Base-by-base conservation (phyloP, 1,140 invertebrate genomes). In the Drosophila tristis region DNA sequence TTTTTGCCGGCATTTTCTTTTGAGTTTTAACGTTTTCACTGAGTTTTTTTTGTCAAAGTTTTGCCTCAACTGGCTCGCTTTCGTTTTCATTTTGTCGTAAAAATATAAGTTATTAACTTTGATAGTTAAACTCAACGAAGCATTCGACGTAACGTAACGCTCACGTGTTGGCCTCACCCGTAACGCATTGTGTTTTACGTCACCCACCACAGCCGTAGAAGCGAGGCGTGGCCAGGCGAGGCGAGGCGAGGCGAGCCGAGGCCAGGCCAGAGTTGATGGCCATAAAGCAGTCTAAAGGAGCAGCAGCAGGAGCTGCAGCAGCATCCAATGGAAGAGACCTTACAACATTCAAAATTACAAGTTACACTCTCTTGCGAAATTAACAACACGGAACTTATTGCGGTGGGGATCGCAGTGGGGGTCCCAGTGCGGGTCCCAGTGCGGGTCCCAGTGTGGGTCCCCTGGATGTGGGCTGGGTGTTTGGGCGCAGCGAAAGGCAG, bases 351-450 rank as follows among this genome's bases (percentile, higher is more conserved):
- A 81, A 79, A 86, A 90, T 90, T 90, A 90, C 86, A 90, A 90
- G 86, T 81, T 90, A 76, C 84, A 90, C 78, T 82, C 86, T 90
- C 68, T 87, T 90, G 75, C 68, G 81, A 81, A 90, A 87, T 90
- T 90, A 90, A 90, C 86, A 90, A 79, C 81, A 80, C 73, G 86
- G 87, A 90, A 90, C 86, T 90, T 90, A 87, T 90, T 81, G 86
- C 87, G 73, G 70, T 57, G 62, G 54, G 73, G n/a, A n/a, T n/a
- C n/a, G n/a, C n/a, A n/a, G n/a, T n/a, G n/a, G n/a, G n/a, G 50
- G 51, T 73, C 55, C 39, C 66, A 58, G 54, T 51, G 35, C 4
- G 1, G 20, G 13, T 0, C 4, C 35, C 35, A n/a, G n/a, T n/a
- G n/a, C n/a, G n/a, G 50, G 51, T 73, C 55, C 39, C 66, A 58